Percentiles rank a stretch among this genome's conserved stretches.
Conservation (phyloP, 2,797 vertebrate genomes). For the Bradypus variegatus region DNA sequence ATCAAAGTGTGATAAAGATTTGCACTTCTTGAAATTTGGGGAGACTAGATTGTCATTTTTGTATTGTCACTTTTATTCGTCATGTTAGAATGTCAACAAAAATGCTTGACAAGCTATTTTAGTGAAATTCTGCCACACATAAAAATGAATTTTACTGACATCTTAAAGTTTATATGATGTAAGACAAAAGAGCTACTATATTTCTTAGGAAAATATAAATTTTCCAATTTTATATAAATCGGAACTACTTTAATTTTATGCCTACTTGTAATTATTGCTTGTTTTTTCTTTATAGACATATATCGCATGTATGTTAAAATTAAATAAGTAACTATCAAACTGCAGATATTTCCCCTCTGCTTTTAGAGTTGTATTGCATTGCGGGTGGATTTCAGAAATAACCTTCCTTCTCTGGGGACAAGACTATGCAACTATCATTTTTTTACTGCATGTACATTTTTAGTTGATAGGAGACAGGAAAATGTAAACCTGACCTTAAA, state of each 20-base stretch:
- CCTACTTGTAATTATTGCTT: background rate
- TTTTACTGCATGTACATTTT: background rate
- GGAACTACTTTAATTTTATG: background rate
- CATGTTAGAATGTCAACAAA: background rate
- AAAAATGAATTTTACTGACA: background rate
- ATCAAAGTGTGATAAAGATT: background rate
- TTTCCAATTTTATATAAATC: background rate
- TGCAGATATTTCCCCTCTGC: background rate
- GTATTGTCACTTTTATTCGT: background rate
- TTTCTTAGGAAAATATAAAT: background rate
- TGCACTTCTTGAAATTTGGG: background rate
- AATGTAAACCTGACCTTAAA: background rate
- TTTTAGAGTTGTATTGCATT: background rate
- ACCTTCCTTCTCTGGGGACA: background rate
- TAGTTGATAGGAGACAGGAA: background rate
- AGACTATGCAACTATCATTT: background rate
- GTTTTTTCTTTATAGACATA: background rate
- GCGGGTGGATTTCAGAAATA: constrained; percentile 2
- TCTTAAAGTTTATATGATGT: background rate
- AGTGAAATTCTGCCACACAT: background rate
- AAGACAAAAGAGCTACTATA: background rate
- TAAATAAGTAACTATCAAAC: background rate
- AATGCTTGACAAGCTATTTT: constrained; percentile 11
- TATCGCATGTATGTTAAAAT: background rate
- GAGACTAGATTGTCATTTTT: background rate